phyloP scores from a whole-genome alignment of 2,888 invertebrate genomes.

The Lochmaea capreae region DNA sequence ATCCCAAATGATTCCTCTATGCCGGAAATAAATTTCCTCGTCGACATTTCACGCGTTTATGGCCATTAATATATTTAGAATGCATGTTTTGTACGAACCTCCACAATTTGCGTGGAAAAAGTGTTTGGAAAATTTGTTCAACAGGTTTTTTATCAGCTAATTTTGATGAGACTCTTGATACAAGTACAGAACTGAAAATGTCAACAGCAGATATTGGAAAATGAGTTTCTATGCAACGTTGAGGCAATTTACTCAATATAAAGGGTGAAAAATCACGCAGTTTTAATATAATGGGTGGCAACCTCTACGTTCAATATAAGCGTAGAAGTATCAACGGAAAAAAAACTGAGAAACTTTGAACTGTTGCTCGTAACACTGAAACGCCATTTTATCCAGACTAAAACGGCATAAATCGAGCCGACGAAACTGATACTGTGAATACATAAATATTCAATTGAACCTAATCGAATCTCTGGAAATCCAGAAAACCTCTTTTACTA shows the following conservation, averaged over 20 bases:
- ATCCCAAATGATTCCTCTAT: too few species aligned
- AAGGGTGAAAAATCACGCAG: too few species aligned
- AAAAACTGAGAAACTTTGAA: neutral
- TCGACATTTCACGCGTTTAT: too few species aligned
- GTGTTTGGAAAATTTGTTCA: too few species aligned
- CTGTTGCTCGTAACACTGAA: neutral
- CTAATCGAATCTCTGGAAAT: neutral
- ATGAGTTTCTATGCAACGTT: conserved; percentile 34
- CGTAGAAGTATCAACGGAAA: neutral
- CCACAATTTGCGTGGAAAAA: too few species aligned
- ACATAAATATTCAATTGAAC: conserved; percentile 2
- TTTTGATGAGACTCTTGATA: conserved; percentile 1
- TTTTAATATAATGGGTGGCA: too few species aligned
- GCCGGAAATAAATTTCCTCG: too few species aligned
- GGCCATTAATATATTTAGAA: too few species aligned
- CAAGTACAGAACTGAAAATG: conserved; percentile 27
- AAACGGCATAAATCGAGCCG: neutral
- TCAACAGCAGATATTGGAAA: conserved; percentile 10
- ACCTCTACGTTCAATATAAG: neutral
- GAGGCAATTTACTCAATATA: conserved; percentile 22
- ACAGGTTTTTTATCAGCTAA: neutral
- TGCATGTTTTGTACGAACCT: too few species aligned
- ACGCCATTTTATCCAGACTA: neutral
- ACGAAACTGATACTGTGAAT: neutral
- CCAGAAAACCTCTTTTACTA: neutral